Evolutionary conservation across 1,140 invertebrate species (phyloP).

Genomic region (Megalonaias nervosa): DNA sequence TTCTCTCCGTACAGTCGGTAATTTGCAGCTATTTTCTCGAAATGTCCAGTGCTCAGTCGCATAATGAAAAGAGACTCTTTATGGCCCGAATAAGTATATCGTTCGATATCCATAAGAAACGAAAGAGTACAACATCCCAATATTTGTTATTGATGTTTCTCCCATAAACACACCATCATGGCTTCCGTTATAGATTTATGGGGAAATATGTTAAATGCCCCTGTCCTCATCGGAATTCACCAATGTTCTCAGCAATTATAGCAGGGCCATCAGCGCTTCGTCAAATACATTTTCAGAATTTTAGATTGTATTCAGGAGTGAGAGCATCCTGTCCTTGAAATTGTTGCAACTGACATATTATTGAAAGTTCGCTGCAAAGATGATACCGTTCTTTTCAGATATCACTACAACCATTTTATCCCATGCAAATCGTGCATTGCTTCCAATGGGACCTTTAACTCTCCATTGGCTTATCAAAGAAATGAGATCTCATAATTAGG

Average conservation of each 20-base stretch:
- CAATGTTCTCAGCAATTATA: neutral
- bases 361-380: conserved; percentile 16
- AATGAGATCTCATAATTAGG: conserved; percentile 24
- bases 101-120: conserved; percentile 30
- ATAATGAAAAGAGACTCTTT: conserved; percentile 34
- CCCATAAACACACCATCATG: conserved; percentile 27
- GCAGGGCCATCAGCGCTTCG: conserved; percentile 11
- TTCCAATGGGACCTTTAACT: conserved; percentile 15
- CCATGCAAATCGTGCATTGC: conserved; percentile 25
- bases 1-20: conserved; percentile 16
- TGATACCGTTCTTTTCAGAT: conserved; percentile 33
- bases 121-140: conserved; percentile 27
- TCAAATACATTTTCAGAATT: conserved; percentile 12
- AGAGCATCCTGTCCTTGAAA: conserved; percentile 8
- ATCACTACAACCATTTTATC: conserved; percentile 21
- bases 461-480: conserved; percentile 32
- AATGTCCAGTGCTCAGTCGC: conserved; percentile 23
- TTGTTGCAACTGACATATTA: conserved; percentile 13
- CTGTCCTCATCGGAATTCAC: conserved; percentile 22
- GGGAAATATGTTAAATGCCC: conserved; percentile 25
- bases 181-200: conserved; percentile 31
- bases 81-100: conserved; percentile 7
- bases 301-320: conserved; percentile 14
- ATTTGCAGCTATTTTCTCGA: conserved; percentile 21
- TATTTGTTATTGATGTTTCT: conserved; percentile 27